Evolutionary conservation across 2,797 vertebrate genomes (phyloP).

Genomic region (Gymnoscopelus braueri): DNA sequence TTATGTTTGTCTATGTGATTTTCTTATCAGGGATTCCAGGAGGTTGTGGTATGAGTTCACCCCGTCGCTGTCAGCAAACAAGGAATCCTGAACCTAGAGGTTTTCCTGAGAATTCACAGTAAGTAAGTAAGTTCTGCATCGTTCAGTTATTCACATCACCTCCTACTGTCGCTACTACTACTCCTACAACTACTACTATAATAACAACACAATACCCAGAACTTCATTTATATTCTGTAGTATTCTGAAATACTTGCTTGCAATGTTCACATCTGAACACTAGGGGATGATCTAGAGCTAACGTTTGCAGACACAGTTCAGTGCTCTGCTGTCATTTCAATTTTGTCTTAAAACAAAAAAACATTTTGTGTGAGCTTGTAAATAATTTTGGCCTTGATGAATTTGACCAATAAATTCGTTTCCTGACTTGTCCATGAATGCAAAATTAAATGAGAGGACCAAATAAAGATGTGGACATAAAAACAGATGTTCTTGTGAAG

Average conservation of each 20-base stretch:
- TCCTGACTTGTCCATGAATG: not conserved
- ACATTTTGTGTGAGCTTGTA: constrained; percentile 5
- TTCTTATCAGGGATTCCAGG: constrained; percentile 30
- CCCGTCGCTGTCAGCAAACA: not conserved
- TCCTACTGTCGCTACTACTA: not conserved
- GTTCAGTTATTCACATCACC: too few species aligned
- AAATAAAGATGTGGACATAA: constrained; percentile 17
- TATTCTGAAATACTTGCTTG: not conserved
- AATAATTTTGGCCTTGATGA: not conserved
- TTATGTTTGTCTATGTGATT: not conserved
- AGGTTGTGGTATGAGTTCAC: constrained; percentile 31
- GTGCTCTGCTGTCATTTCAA: not conserved
- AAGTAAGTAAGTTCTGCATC: constrained; percentile 49
- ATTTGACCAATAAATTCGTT: constrained; percentile 10
- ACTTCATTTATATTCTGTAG: not conserved
- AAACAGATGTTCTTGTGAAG: constrained; percentile 24
- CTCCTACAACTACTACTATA: not conserved
- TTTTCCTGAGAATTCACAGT: constrained; percentile 29
- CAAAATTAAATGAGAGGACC: constrained; percentile 2
- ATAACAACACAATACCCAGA: not conserved
- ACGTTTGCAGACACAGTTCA: not conserved
- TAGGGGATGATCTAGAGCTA: constrained; percentile 39
- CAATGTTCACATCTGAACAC: constrained; percentile 24
- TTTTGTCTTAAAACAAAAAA: not conserved
- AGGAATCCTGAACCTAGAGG: constrained; percentile 11